Conservation (phyloP, 2,113 vertebrate genomes). For the Eulemur rufifrons region DNA sequence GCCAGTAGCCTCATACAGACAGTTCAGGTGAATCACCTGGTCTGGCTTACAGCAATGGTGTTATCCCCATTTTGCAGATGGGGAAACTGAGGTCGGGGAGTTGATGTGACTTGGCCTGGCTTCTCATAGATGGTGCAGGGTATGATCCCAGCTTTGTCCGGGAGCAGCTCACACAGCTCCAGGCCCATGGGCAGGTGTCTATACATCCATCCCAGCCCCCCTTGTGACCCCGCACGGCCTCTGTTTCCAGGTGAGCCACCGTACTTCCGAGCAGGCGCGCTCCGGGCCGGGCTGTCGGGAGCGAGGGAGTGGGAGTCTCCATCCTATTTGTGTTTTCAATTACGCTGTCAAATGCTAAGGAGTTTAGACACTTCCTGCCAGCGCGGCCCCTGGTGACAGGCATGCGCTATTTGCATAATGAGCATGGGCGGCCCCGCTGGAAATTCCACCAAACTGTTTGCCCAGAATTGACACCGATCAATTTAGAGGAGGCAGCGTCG, state of each 20-base stretch:
- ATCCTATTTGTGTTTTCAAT: not conserved
- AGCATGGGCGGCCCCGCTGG: rapidly evolving
- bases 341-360: rapidly evolving
- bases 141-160: not conserved
- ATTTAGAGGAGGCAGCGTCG: rapidly evolving
- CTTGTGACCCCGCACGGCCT: not conserved
- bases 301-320: not conserved
- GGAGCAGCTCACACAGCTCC: not conserved
- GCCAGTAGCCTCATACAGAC: not conserved
- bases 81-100: not conserved
- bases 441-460: rapidly evolving
- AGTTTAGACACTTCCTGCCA: rapidly evolving
- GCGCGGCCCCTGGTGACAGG: not conserved
- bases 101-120: not conserved
- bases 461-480: not conserved
- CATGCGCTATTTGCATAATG: rapidly evolving
- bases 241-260: not conserved
- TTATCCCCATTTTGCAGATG: not conserved
- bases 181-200: not conserved
- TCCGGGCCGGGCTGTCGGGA: not conserved
- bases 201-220: not conserved
- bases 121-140: rapidly evolving
- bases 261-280: not conserved
- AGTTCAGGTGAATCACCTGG: too few species aligned
- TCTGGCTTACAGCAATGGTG: not conserved